Evolutionary conservation across 1,140 invertebrate genomes (phyloP).

Genomic region (Centruroides vittatus): DNA sequence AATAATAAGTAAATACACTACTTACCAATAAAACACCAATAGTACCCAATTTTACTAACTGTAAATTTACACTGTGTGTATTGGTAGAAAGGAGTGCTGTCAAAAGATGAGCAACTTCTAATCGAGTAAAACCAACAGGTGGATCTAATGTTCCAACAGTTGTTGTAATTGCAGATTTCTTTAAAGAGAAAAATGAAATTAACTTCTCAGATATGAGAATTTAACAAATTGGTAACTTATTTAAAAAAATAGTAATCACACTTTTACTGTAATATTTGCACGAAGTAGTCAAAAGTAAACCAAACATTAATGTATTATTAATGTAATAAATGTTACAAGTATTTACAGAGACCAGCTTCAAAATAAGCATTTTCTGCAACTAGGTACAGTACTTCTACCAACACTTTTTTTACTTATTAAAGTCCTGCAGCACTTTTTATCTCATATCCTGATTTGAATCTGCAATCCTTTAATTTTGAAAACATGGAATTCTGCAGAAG

Average conservation of each 20-base stretch:
- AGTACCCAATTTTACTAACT: conserved; percentile 39
- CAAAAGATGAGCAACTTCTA: conserved; percentile 57
- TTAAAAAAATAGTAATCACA: background rate
- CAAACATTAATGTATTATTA: too few relatives aligned
- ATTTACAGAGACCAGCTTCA: too few relatives aligned
- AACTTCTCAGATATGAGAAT: too few relatives aligned
- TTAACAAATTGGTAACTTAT: background rate
- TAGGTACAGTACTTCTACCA: too few relatives aligned
- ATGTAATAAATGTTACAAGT: too few relatives aligned
- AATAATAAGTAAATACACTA: conserved; percentile 2
- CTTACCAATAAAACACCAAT: conserved; percentile 47
- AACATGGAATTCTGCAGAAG: too few relatives aligned
- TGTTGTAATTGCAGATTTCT: conserved; percentile 44
- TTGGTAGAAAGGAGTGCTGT: conserved; percentile 50
- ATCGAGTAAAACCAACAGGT: conserved; percentile 56
- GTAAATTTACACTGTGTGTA: conserved; percentile 40
- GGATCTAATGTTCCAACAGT: conserved; percentile 48
- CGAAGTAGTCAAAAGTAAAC: too few relatives aligned
- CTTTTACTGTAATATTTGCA: background rate
- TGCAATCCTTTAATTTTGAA: too few relatives aligned
- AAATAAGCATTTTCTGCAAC: too few relatives aligned
- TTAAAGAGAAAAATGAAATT: conserved; percentile 18
- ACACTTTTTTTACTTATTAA: too few relatives aligned
- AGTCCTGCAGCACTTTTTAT: too few relatives aligned
- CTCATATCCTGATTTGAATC: too few relatives aligned